Base-by-base conservation (phyloP, 2,113 vertebrate species). In the Lepus timidus region DNA sequence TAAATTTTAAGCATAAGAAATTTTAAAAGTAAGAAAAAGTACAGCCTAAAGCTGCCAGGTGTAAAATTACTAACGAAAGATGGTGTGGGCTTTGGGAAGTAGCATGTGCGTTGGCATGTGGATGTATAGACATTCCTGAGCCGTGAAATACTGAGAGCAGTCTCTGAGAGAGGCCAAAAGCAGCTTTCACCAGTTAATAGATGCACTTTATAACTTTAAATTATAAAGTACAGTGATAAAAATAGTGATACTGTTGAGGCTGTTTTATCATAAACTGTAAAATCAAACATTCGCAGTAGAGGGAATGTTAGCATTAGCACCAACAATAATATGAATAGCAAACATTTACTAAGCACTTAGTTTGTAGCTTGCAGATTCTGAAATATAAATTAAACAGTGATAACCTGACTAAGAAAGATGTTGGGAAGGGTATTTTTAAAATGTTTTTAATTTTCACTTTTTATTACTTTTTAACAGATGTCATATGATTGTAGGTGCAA, bases 321-420 rank as follows among this genome's bases (percentile, higher is more conserved):
- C 55, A 76, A 36, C 22, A 61, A 14, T 49, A 62, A 13, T 67
- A 73, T 71, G 65, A 67, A 78, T 87, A 31, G 64, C 67, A 71
- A 89, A 92, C 31, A 64, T 89, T 92, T 36, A 73, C 4, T 73
- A 55, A 93, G 49, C 49, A 65, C 64, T 91, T 84, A 62, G 4
- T 67, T n/a, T 67, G 13, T 81, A 64, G 8, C 44, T 75, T 62
- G 67, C 52, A 64, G 83, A 70, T 85, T 94, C 44, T 71, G 22
- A 87, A 91, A 84, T 73, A 36, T 44, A 70, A 64, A 64, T 79
- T 88, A 75, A 91, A 36, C 70, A 67, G 25, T n/a, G 64, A 93
- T 71, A 64, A 85, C 25, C 82, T 82, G 70, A 29, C 90, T 80
- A 73, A 95, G 65, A 87, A 93, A 67, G 58, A 49, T 84, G 39